Evolutionary conservation across 2,888 invertebrate species (phyloP).

Genomic region (Drosophila aldrichi): DNA sequence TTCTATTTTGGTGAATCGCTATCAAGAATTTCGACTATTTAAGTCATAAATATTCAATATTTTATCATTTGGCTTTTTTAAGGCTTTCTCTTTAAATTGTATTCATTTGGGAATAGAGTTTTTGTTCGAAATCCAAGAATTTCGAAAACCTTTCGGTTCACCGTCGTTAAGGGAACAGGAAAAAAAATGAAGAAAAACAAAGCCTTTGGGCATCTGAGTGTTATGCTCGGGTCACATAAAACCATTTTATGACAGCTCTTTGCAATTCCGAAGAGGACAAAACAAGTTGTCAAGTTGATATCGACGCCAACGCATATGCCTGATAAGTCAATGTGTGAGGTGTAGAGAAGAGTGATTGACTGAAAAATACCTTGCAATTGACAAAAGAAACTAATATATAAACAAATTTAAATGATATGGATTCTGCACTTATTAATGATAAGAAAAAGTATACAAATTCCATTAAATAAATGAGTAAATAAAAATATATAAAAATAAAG

Average conservation of each 20-base stretch:
- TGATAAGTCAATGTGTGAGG: neutral
- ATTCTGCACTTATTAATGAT: too few species aligned
- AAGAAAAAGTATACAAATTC: too few species aligned
- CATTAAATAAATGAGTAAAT: too few species aligned
- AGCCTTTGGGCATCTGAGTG: constrained; percentile 18
- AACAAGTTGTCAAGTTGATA: constrained; percentile 21
- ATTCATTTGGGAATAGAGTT: neutral
- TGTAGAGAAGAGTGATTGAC: neutral
- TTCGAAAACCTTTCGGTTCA: constrained; percentile 19
- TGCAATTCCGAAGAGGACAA: constrained; percentile 19
- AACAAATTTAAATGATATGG: too few species aligned
- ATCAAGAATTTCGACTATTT: neutral
- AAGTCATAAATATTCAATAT: neutral
- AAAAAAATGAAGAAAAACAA: neutral
- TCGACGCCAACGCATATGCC: constrained; percentile 17
- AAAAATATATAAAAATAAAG: too few species aligned
- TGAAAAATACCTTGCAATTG: neutral
- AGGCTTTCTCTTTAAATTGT: neutral
- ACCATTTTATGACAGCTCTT: constrained; percentile 46
- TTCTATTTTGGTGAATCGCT: neutral
- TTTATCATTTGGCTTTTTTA: neutral
- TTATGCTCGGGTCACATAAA: constrained; percentile 36
- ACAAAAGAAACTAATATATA: too few species aligned
- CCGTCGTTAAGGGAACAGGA: constrained; percentile 5
- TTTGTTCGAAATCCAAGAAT: neutral